Evolutionary conservation across 2,888 invertebrate genomes (phyloP), one percentile per base, ranked within the genome.

Genomic region (Stenotaenia linearis): DNA sequence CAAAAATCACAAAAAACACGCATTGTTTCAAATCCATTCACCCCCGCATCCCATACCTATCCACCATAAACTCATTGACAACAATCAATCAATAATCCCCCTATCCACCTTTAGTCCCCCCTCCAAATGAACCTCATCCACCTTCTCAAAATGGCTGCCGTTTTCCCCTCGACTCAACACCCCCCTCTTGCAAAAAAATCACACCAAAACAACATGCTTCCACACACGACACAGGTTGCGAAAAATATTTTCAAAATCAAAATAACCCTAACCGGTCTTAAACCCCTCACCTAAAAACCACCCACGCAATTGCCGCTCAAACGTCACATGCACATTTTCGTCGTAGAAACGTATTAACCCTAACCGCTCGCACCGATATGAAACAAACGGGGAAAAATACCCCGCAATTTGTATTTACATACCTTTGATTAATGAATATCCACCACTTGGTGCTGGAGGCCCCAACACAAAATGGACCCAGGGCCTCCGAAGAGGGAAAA

Each of bases 381-480:
- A 50, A 50, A 50, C 50, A 50, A 21, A 50, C 21, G 18, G n/a
- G n/a, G 50, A n/a, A 50, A 50, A 50, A 50, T 3, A n/a, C 21
- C 7, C n/a, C 7, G 18, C 3, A 5, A 0, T 1, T 50, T 15
- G 18, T 50, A 50, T 50, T 50, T 50, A 5, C 69, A 12, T 69
- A 69, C 69, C 69, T 69, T 69, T 25, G 28, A 69, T 28, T 28
- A 69, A 69, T 69, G 69, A 69, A 69, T 69, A 69, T 69, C 69
- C 69, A 69, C 69, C 69, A 69, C 69, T 69, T 25, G 69, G 69
- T 69, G 69, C 69, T 69, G 69, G 69, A 69, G 69, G 69, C 69
- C 69, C 69, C 69, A 69, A 69, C 69, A 69, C 69, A 69, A 69
- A 69, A 69, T 69, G 69, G 69, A 69, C 69, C 69, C 69, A 69